These are phyloP conservation scores for Hypolimnas misippus DNA, from an alignment of 2,888 invertebrate species.

Conservation along the genomic window DNA sequence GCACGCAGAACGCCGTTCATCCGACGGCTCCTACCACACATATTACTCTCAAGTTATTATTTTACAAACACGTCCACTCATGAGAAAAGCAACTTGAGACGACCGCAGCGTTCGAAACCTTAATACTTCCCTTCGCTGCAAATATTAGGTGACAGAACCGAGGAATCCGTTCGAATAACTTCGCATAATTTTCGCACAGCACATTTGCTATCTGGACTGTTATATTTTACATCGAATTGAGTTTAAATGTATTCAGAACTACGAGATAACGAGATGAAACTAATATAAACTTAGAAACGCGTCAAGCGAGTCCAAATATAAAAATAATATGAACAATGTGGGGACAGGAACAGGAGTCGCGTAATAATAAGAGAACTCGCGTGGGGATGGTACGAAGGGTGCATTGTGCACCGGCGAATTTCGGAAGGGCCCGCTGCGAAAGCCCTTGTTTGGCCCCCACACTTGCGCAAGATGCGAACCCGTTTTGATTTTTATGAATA, in stretches of 20 bases:
- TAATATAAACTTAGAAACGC: conserved; percentile 60
- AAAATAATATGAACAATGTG: conserved; percentile 79
- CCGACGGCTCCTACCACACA: conserved; percentile 72
- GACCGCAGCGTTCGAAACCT: conserved; percentile 83
- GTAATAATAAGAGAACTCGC: conserved; percentile 82
- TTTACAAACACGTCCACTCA: conserved; percentile 83
- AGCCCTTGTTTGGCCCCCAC: conserved; percentile 79
- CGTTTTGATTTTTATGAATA: conserved; percentile 80
- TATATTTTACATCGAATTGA: conserved; percentile 14
- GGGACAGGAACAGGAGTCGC: conserved; percentile 79
- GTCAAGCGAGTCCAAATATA: conserved; percentile 77
- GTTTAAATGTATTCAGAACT: conserved; percentile 7
- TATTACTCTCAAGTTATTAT: conserved; percentile 82
- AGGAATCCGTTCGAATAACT: conserved; percentile 66
- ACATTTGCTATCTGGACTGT: conserved; percentile 21
- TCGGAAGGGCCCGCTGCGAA: conserved; percentile 79
- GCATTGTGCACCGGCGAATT: conserved; percentile 84
- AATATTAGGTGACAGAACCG: conserved; percentile 81
- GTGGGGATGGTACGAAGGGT: conserved; percentile 83
- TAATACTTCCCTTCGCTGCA: conserved; percentile 83
- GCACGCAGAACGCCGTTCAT: conserved; percentile 63
- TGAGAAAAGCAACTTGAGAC: conserved; percentile 84
- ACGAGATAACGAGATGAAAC: conserved; percentile 5
- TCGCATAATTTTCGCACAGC: conserved; percentile 65
- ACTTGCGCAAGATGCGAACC: conserved; percentile 83